Percentiles rank a stretch among this genome's conserved stretches.
These are phyloP conservation scores for Lithodes maja DNA, from an alignment of 2,888 invertebrate genomes.

Conservation along the genomic window DNA sequence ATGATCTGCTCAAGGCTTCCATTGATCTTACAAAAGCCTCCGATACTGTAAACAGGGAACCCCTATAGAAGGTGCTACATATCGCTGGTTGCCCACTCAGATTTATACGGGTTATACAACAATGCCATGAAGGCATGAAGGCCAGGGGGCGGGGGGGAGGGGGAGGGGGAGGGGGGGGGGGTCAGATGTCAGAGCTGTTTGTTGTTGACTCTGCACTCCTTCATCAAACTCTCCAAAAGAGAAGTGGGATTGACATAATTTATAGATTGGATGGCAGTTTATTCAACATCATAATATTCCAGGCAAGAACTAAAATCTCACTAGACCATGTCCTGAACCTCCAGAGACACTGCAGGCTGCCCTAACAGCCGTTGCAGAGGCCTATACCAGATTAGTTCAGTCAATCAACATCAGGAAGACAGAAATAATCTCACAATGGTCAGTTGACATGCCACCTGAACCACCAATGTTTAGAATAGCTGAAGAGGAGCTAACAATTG, in stretches of 20 bases:
- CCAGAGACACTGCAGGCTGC: background rate
- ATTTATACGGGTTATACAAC: background rate
- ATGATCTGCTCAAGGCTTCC: background rate
- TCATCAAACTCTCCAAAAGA: background rate
- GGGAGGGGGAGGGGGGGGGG: background rate
- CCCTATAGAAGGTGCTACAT: background rate
- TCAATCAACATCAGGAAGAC: background rate
- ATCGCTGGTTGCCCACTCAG: background rate
- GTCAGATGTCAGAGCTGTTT: background rate
- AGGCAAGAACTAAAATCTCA: background rate
- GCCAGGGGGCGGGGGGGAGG: too few species aligned
- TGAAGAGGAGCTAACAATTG: background rate
- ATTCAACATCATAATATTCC: background rate
- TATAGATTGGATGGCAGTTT: background rate
- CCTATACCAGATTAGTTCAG: background rate
- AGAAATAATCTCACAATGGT: background rate
- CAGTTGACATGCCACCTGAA: background rate
- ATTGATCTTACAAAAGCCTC: slow-evolving; percentile 31
- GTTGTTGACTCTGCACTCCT: background rate
- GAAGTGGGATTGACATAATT: background rate
- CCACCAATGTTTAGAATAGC: background rate
- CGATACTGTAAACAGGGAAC: slow-evolving; percentile 11
- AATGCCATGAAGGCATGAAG: background rate
- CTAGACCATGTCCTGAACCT: background rate
- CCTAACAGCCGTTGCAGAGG: background rate